phyloP scores from a whole-genome alignment of 2,113 vertebrate species.

The Alectura lathami region DNA sequence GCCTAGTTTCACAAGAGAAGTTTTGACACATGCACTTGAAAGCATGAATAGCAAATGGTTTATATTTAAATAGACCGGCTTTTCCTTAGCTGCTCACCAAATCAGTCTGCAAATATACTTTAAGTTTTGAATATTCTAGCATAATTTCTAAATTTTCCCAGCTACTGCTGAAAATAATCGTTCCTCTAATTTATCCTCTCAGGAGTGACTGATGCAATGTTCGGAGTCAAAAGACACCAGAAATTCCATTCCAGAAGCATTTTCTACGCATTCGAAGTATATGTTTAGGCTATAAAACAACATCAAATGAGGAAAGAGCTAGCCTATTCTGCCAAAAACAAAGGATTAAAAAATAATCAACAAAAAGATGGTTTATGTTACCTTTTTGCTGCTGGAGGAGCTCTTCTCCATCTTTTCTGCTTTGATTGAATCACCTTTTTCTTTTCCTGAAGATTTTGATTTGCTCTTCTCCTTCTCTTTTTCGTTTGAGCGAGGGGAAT shows the following conservation, averaged over 20 bases:
- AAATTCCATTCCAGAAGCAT: not conserved
- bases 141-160: not conserved
- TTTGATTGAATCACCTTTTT: conserved; percentile 93
- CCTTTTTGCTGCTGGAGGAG: conserved; percentile 95
- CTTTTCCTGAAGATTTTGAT: conserved; percentile 96
- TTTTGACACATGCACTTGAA: not conserved
- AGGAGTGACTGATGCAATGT: not conserved
- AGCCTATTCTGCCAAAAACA: not conserved
- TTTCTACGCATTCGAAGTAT: not conserved
- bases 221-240: not conserved
- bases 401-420: conserved; percentile 89
- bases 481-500: conserved; percentile 88
- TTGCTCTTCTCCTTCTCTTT: conserved; percentile 95
- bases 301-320: not conserved
- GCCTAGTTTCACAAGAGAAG: not conserved
- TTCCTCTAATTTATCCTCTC: not conserved
- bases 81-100: not conserved
- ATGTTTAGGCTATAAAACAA: not conserved
- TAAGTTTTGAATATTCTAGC: not conserved
- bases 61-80: not conserved
- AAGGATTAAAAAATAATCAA: not conserved
- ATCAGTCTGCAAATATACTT: not conserved
- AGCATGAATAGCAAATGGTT: not conserved
- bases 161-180: not conserved
- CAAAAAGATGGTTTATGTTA: conserved; percentile 42